These are phyloP conservation scores for Ochropleura plecta DNA, from an alignment of 2,888 invertebrate genomes.

Conservation along the genomic window DNA sequence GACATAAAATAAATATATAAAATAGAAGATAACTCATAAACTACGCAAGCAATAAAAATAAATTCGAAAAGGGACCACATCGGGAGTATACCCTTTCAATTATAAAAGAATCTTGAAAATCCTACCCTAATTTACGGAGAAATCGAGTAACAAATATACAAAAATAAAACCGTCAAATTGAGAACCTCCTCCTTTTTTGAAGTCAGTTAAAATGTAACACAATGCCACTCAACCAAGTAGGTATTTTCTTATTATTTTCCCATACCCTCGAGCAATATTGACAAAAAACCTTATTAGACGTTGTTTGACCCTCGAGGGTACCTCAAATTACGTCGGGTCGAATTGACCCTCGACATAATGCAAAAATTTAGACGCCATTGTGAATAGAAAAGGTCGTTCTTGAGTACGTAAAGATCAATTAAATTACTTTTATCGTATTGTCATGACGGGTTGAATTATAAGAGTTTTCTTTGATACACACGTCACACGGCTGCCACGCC, in stretches of 20 bases:
- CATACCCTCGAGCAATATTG: slow-evolving; percentile 52
- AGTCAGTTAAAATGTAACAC: not conserved
- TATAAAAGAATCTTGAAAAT: too few relatives aligned
- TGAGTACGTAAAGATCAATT: slow-evolving; percentile 33
- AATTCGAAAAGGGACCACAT: too few relatives aligned
- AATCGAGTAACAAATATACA: too few relatives aligned
- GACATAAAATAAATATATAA: too few relatives aligned
- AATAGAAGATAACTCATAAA: too few relatives aligned
- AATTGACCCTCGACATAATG: slow-evolving; percentile 43
- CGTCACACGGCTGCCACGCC: too few relatives aligned
- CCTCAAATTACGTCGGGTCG: slow-evolving; percentile 39
- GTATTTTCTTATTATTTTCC: slow-evolving; percentile 30
- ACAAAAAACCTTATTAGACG: slow-evolving; percentile 49
- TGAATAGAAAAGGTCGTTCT: slow-evolving; percentile 5
- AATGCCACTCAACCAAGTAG: not conserved
- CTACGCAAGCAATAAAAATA: too few relatives aligned
- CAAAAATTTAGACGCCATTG: slow-evolving; percentile 35
- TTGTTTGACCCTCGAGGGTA: slow-evolving; percentile 32
- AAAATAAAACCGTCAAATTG: too few relatives aligned
- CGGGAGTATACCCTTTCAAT: too few relatives aligned
- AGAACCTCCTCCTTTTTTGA: too few relatives aligned
- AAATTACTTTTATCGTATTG: slow-evolving; percentile 25
- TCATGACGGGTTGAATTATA: not conserved
- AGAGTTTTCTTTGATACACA: too few relatives aligned
- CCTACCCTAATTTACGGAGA: too few relatives aligned